phyloP scores from a whole-genome alignment of 2,113 vertebrate genomes.

The Paramormyrops kingsleyae region DNA sequence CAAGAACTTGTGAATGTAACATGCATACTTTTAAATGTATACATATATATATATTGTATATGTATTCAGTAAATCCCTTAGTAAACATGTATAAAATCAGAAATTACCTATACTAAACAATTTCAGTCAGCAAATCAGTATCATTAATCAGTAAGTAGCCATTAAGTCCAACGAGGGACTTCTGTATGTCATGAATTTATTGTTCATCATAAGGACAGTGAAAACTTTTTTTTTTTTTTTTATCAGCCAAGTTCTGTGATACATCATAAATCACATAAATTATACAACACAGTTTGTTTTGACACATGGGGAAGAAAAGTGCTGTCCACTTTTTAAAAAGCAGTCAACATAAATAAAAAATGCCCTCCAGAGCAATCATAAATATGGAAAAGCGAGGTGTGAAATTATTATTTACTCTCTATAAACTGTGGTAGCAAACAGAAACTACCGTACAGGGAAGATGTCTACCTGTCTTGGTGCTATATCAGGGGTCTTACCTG shows the following conservation, averaged over 20 bases:
- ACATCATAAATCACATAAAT: slow-evolving; percentile 63
- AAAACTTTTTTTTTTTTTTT: slow-evolving; percentile 28
- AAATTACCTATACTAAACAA: not conserved
- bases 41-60: not conserved
- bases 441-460: slow-evolving; percentile 27
- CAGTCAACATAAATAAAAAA: slow-evolving; percentile 61
- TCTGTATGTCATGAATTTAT: slow-evolving; percentile 59
- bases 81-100: slow-evolving; percentile 45
- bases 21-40: not conserved
- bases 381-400: slow-evolving; percentile 56
- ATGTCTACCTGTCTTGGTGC: slow-evolving; percentile 29
- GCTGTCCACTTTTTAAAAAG: slow-evolving; percentile 63
- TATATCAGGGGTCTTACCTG: slow-evolving; percentile 39
- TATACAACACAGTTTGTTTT: slow-evolving; percentile 69
- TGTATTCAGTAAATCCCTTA: not conserved
- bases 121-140: slow-evolving; percentile 45
- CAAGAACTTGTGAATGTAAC: not conserved
- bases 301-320: slow-evolving; percentile 49
- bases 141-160: slow-evolving; percentile 31
- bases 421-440: slow-evolving; percentile 32
- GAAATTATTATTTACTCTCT: slow-evolving; percentile 52
- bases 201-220: slow-evolving; percentile 57
- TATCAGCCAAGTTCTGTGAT: slow-evolving; percentile 44
- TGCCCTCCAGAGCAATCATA: slow-evolving; percentile 55
- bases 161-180: slow-evolving; percentile 48